Evolutionary conservation across 2,888 invertebrate genomes (phyloP).

Genomic region (Herminia tarsipennalis): DNA sequence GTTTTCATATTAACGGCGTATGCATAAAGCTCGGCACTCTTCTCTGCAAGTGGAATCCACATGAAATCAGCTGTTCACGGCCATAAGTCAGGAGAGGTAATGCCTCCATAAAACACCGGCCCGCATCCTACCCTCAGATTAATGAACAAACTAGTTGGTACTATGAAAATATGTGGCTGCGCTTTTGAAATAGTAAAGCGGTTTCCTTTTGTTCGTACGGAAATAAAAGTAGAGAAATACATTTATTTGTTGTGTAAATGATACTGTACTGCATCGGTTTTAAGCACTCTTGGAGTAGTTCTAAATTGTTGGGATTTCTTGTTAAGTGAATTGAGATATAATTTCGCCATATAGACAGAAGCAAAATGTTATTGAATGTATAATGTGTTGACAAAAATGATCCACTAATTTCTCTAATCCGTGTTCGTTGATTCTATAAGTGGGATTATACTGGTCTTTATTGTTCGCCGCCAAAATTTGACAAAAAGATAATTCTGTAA

Average conservation of each 20-base stretch:
- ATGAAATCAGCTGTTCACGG: conserved; percentile 28
- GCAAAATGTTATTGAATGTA: no score
- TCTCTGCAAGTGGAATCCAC: conserved; percentile 22
- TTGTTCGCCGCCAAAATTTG: no score
- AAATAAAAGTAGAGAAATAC: conserved; percentile 26
- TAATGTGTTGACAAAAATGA: no score
- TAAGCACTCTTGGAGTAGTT: conserved; percentile 11
- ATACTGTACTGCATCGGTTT: conserved; percentile 14
- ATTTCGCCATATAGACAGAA: no score
- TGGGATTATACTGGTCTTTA: no score
- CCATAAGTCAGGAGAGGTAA: conserved; percentile 46
- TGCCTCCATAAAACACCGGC: conserved; percentile 45
- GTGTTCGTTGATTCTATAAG: no score
- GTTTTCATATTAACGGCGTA: conserved; percentile 5
- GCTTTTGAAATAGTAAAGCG: conserved; percentile 32
- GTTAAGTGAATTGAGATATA: no score
- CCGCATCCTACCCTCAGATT: conserved; percentile 47
- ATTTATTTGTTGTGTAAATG: conserved; percentile 21
- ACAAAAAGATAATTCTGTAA: no score
- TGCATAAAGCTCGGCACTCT: conserved; percentile 21
- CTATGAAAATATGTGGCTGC: conserved; percentile 38
- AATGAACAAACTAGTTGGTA: conserved; percentile 45
- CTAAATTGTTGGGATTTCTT: conserved; percentile 9
- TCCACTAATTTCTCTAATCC: no score
- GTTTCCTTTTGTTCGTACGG: conserved; percentile 16